Conservation (phyloP, 2,888 invertebrate species). For the Shargacucullia verbasci region DNA sequence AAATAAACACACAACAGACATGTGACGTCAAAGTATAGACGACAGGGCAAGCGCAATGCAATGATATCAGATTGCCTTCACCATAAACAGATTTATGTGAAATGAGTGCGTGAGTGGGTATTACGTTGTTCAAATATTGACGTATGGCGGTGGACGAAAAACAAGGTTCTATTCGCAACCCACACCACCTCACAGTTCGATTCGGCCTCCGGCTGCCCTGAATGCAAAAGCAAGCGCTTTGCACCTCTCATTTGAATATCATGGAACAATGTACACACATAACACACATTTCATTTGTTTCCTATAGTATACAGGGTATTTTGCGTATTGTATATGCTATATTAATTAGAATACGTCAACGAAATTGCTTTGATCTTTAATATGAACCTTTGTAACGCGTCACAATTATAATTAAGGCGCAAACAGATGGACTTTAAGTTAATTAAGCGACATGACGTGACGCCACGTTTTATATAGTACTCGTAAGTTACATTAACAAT, state of each 20-base stretch:
- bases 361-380: conserved; percentile 39
- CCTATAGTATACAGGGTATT: neutral
- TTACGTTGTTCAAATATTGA: conserved; percentile 49
- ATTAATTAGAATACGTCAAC: conserved; percentile 50
- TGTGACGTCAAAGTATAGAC: conserved; percentile 31
- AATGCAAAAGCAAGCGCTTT: conserved; percentile 27
- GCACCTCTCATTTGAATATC: conserved; percentile 24
- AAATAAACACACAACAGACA: conserved; percentile 14
- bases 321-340: conserved; percentile 25
- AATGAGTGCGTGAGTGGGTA: conserved; percentile 39
- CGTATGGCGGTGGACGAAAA: conserved; percentile 19
- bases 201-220: conserved; percentile 16
- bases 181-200: conserved; percentile 6
- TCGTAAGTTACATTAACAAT: too few relatives aligned
- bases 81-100: conserved; percentile 44
- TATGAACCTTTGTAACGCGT: too few relatives aligned
- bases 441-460: too few relatives aligned
- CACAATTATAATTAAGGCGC: too few relatives aligned
- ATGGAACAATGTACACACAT: neutral
- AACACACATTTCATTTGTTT: conserved; percentile 6
- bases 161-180: conserved; percentile 9
- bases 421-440: too few relatives aligned
- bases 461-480: too few relatives aligned
- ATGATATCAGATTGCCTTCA: conserved; percentile 37
- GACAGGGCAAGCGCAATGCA: conserved; percentile 13